These are phyloP conservation scores for Goniozus legneri DNA, from an alignment of 1,140 invertebrate species.

Conservation along the genomic window DNA sequence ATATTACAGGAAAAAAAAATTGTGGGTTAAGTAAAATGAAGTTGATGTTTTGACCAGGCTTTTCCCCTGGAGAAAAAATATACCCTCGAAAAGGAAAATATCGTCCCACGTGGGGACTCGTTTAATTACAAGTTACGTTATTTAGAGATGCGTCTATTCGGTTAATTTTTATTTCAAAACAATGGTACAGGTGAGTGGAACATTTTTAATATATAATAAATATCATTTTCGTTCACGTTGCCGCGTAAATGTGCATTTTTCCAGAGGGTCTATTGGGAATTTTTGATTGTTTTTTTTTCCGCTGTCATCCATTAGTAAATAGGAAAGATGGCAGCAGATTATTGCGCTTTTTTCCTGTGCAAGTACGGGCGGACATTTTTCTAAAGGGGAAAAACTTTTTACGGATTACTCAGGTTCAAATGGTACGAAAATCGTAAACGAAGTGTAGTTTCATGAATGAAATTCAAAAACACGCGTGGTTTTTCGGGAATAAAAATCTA, in stretches of 20 bases:
- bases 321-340: constrained; percentile 56
- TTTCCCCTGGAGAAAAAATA: constrained; percentile 53
- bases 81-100: constrained; percentile 53
- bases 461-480: constrained; percentile 17
- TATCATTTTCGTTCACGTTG: constrained; percentile 11
- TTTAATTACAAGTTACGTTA: constrained; percentile 54
- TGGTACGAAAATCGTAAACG: constrained; percentile 14
- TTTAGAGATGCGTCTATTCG: constrained; percentile 53
- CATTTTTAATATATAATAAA: constrained; percentile 23
- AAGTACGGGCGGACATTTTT: constrained; percentile 49
- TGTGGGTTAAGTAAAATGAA: constrained; percentile 10
- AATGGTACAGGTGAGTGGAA: constrained; percentile 52
- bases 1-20: background rate
- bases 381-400: constrained; percentile 17
- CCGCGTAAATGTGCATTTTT: constrained; percentile 32
- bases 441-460: constrained; percentile 14
- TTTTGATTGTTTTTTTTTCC: constrained; percentile 53
- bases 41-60: constrained; percentile 40
- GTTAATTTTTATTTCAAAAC: constrained; percentile 48
- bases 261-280: constrained; percentile 40
- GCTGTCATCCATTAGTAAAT: constrained; percentile 55
- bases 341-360: constrained; percentile 52
- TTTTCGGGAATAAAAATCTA: too few relatives aligned
- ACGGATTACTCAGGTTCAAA: constrained; percentile 3
- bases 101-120: constrained; percentile 52